A percentile compares a stretch with the other conserved stretches of the same genome.
These are phyloP conservation scores for Brachionus rotundiformis DNA, from an alignment of 1,140 invertebrate genomes.

Conservation along the genomic window DNA sequence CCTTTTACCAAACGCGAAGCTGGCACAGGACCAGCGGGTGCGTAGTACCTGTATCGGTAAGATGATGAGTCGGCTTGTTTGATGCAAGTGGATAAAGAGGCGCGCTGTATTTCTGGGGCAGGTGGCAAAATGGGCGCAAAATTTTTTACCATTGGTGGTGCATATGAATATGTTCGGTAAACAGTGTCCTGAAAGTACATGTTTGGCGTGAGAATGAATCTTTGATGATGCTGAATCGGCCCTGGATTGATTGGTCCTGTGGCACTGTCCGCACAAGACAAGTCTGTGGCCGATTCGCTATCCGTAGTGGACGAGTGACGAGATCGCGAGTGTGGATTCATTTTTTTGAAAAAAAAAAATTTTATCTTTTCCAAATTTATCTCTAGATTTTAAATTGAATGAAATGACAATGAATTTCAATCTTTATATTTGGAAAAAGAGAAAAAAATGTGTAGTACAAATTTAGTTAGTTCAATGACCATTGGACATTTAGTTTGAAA, in stretches of 20 bases:
- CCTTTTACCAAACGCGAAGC: neutral
- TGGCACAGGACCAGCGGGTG: neutral
- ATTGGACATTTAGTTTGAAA: slow-evolving; percentile 43
- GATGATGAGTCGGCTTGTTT: neutral
- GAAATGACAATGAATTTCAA: slow-evolving; percentile 41
- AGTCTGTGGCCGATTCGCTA: neutral
- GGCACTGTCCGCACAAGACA: neutral
- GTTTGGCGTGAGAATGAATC: slow-evolving; percentile 16
- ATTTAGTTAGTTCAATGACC: slow-evolving; percentile 18
- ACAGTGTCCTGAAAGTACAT: slow-evolving; percentile 31
- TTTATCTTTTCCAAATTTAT: neutral
- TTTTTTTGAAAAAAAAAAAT: neutral
- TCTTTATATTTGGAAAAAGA: slow-evolving; percentile 19
- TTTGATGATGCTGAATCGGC: neutral
- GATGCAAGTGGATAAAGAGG: neutral
- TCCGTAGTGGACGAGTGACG: neutral
- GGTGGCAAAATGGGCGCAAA: neutral
- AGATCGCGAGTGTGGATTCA: neutral
- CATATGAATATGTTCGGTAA: slow-evolving; percentile 7
- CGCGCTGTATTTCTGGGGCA: neutral
- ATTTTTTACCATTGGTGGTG: neutral
- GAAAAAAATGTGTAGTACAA: neutral
- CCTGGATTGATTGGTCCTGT: neutral
- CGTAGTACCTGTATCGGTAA: slow-evolving; percentile 9
- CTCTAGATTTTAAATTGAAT: neutral